Evolutionary conservation across 1,140 invertebrate species (phyloP).

Genomic region (Nixonia krombeini): DNA sequence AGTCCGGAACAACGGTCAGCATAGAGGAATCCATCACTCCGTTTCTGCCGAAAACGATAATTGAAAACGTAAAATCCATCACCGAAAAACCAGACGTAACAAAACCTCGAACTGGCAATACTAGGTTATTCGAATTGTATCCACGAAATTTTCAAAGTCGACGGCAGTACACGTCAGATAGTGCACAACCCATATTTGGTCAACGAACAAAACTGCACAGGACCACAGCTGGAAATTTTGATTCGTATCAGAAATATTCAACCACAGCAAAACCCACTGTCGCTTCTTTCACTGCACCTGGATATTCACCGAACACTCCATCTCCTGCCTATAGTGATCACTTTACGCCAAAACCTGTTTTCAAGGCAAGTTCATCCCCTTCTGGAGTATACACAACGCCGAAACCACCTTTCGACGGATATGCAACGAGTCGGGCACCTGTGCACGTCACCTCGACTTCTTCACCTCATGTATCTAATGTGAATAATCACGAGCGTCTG

Average conservation of each 20-base stretch:
- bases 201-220: constrained; percentile 59
- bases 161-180: constrained; percentile 19
- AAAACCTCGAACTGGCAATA: background rate
- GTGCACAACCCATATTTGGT: constrained; percentile 52
- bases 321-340: constrained; percentile 9
- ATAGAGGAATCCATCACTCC: constrained; percentile 68
- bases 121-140: background rate
- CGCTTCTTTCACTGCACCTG: constrained; percentile 19
- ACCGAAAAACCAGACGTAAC: constrained; percentile 36
- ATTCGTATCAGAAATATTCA: constrained; percentile 25
- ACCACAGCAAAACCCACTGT: constrained; percentile 17
- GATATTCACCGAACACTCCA: constrained; percentile 9
- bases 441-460: constrained; percentile 23
- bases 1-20: constrained; percentile 64
- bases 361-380: background rate
- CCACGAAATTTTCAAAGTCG: background rate
- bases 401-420: constrained; percentile 14
- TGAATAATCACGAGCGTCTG: constrained; percentile 17
- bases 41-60: constrained; percentile 63
- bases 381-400: constrained; percentile 28
- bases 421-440: constrained; percentile 26
- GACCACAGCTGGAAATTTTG: constrained; percentile 16
- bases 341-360: constrained; percentile 32
- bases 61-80: constrained; percentile 55
- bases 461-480: constrained; percentile 7